A percentile compares a stretch with the other conserved stretches of the same genome.
Conservation (phyloP, 2,797 vertebrate species). For the Valencia hispanica region DNA sequence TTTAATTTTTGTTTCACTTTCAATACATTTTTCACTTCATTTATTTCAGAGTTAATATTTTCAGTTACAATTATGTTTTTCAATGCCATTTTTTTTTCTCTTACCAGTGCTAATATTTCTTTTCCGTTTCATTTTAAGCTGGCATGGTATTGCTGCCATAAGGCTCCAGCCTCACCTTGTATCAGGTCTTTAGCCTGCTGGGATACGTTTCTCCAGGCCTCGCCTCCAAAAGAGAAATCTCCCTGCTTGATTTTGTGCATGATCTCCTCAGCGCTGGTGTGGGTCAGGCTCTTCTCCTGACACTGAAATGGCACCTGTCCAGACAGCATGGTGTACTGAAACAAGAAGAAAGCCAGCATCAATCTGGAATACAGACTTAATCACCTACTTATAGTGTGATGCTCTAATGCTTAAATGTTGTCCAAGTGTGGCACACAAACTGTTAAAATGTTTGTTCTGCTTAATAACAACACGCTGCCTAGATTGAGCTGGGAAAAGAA, state of each 20-base stretch:
- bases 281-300: conserved; percentile 90
- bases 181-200: conserved; percentile 97
- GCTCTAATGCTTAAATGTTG: neutral
- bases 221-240: conserved; percentile 96
- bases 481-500: conserved; percentile 3
- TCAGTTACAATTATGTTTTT: too few relatives aligned
- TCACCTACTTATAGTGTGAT: neutral
- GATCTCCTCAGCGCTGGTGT: conserved; percentile 94
- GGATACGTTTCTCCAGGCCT: conserved; percentile 97
- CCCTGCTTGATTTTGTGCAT: conserved; percentile 99
- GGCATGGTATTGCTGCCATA: too few relatives aligned
- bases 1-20: too few relatives aligned
- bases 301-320: conserved; percentile 98
- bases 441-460: neutral
- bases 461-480: neutral
- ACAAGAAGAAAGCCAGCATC: conserved; percentile 13
- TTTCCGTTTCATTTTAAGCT: too few relatives aligned
- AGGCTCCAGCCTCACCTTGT: conserved; percentile 83
- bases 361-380: neutral
- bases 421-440: neutral
- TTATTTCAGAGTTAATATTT: too few relatives aligned
- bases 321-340: conserved; percentile 97
- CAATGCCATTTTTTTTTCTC: too few relatives aligned
- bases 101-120: too few relatives aligned
- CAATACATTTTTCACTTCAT: too few relatives aligned